Evolutionary conservation across 2,888 invertebrate genomes (phyloP).

Genomic region (Laothoe populi): DNA sequence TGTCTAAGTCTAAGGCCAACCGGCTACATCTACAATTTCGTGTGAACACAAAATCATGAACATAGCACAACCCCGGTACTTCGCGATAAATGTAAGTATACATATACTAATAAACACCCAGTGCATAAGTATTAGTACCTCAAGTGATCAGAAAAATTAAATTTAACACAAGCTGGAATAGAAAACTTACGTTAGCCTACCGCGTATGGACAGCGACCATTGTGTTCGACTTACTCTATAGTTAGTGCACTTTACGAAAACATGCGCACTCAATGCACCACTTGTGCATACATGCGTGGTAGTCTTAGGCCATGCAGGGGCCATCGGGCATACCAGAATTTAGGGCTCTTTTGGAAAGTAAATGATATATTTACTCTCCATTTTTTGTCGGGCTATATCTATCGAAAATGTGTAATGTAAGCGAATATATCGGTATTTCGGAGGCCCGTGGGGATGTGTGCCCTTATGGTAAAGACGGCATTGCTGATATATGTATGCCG

Average conservation of each 20-base stretch:
- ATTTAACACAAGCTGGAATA: constrained; percentile 72
- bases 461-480: too few species aligned
- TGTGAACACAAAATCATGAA: constrained; percentile 75
- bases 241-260: neutral
- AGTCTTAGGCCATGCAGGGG: too few species aligned
- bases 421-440: too few species aligned
- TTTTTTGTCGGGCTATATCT: too few species aligned
- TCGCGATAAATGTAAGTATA: constrained; percentile 47
- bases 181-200: constrained; percentile 67
- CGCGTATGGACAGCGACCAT: constrained; percentile 61
- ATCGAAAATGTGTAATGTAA: too few species aligned
- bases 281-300: too few species aligned
- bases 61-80: constrained; percentile 69
- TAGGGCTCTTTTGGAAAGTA: too few species aligned
- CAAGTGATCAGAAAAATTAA: constrained; percentile 63
- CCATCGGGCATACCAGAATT: too few species aligned
- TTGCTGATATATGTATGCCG: too few species aligned
- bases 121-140: constrained; percentile 79
- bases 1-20: constrained; percentile 79
- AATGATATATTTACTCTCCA: too few species aligned
- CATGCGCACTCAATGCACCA: neutral
- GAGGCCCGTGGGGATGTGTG: too few species aligned
- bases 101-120: constrained; percentile 72
- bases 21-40: constrained; percentile 81
- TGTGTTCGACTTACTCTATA: constrained; percentile 26